phyloP scores from a whole-genome alignment of 2,113 vertebrate genomes.

The Eulacestoma nigropectus region DNA sequence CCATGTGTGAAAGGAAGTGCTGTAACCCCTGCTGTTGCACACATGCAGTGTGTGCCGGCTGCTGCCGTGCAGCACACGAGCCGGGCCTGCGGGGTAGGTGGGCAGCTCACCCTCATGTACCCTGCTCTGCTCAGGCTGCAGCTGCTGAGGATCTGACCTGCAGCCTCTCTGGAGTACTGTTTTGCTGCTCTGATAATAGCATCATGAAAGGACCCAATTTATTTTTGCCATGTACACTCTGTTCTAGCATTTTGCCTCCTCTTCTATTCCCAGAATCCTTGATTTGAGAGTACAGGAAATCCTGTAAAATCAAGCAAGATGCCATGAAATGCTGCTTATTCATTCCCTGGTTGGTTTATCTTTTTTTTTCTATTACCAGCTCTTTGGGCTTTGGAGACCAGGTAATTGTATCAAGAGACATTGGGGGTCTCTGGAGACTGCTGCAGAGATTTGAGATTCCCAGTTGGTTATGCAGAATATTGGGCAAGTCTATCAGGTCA shows the following conservation, averaged over 20 bases:
- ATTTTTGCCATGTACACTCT: not conserved
- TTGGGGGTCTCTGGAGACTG: not conserved
- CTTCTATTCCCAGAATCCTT: not conserved
- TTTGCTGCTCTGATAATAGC: not conserved
- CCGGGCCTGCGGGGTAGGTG: no score
- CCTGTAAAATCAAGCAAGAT: not conserved
- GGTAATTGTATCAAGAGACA: not conserved
- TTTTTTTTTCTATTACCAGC: not conserved
- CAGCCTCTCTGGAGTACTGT: not conserved
- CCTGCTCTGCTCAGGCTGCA: not conserved
- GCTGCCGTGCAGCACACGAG: fast-evolving
- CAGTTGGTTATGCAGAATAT: not conserved
- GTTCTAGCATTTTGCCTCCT: not conserved
- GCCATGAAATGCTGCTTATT: not conserved
- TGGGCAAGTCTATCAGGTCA: not conserved
- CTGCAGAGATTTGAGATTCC: not conserved
- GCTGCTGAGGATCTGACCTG: not conserved
- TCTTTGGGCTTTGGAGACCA: not conserved
- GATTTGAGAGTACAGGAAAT: not conserved
- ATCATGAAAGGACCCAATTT: not conserved
- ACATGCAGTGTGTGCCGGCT: not conserved
- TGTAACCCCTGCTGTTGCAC: not conserved
- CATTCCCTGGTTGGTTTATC: not conserved
- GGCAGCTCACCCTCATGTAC: not conserved
- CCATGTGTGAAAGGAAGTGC: not conserved